A percentile compares a stretch with the other conserved stretches of the same genome.
Conservation (phyloP, 2,113 vertebrate species). For the Eonycteris spelaea region DNA sequence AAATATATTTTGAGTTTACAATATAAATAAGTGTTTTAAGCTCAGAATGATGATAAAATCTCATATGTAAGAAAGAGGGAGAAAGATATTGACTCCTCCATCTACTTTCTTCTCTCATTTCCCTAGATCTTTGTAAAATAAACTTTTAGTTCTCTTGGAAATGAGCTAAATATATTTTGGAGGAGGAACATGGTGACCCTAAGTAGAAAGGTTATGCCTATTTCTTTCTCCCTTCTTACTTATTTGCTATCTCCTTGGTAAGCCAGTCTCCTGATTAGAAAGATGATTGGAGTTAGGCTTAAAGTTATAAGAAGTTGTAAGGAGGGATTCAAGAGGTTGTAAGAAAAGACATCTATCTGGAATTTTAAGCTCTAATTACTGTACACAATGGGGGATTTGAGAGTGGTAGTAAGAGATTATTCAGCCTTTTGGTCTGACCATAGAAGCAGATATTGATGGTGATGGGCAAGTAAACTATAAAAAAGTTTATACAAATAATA, state of each 20-base stretch:
- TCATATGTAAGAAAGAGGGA: neutral
- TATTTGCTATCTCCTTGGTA: neutral
- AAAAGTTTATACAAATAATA: conserved; percentile 99
- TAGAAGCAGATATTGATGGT: neutral
- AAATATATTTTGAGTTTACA: neutral
- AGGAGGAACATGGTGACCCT: fast-evolving
- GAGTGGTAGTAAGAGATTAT: neutral
- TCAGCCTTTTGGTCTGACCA: neutral
- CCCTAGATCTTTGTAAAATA: neutral
- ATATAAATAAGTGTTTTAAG: neutral
- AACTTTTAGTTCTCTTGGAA: neutral
- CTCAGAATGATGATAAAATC: neutral
- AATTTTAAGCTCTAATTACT: neutral
- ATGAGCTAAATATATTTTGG: neutral
- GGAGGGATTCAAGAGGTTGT: neutral
- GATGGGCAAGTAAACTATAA: neutral
- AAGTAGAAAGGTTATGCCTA: neutral
- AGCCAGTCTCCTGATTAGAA: neutral
- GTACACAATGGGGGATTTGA: neutral
- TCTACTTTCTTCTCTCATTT: neutral
- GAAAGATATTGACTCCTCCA: neutral
- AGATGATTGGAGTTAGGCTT: neutral
- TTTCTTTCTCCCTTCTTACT: neutral
- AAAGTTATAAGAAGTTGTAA: neutral
- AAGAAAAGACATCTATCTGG: neutral